Evolutionary conservation across 2,888 invertebrate species (phyloP).

Genomic region (Amblyteles armatorius): DNA sequence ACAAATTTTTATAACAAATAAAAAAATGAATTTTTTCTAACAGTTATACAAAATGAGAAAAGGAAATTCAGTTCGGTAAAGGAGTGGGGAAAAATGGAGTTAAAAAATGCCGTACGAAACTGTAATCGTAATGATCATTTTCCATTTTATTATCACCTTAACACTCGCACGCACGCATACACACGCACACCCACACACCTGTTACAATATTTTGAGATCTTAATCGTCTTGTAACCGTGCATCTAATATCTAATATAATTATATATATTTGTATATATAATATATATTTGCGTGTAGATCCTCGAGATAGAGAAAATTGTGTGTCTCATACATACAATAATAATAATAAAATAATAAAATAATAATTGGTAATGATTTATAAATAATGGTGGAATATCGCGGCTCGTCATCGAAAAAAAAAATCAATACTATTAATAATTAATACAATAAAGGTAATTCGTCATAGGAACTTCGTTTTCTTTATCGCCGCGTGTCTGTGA

Average conservation of each 20-base stretch:
- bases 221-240: conserved; percentile 47
- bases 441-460: conserved; percentile 50
- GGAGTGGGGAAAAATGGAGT: not conserved
- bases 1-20: not conserved
- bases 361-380: conserved; percentile 36
- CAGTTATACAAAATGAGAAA: not conserved
- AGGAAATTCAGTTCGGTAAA: not conserved
- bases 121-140: conserved; percentile 6
- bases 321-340: conserved; percentile 21
- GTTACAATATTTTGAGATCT: conserved; percentile 54
- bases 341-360: conserved; percentile 42
- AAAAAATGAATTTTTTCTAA: not conserved
- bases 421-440: conserved; percentile 51
- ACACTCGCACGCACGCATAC: conserved; percentile 5
- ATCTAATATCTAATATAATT: conserved; percentile 53
- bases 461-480: conserved; percentile 60
- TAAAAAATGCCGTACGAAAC: not conserved
- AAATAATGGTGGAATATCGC: conserved; percentile 41
- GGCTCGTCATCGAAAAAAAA: not conserved
- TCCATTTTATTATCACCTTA: conserved; percentile 52
- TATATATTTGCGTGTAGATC: conserved; percentile 55
- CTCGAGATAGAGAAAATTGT: conserved; percentile 21
- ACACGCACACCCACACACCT: conserved; percentile 34
- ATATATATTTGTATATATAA: conserved; percentile 57
- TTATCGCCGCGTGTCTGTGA: conserved; percentile 25